Conservation (phyloP, 2,888 invertebrate genomes). For the Agrochola lota region DNA sequence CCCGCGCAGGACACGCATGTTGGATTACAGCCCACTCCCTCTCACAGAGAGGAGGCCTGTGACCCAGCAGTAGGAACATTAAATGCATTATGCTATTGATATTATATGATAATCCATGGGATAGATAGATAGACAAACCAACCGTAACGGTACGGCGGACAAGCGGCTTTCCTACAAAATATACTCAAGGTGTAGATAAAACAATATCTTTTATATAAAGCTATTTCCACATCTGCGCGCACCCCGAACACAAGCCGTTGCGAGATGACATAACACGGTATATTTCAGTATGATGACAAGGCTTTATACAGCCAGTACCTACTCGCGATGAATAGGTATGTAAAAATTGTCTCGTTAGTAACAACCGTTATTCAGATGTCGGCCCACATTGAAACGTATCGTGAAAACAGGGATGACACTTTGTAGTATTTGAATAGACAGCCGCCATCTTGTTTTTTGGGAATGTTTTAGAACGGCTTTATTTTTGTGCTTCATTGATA, state of each 20-base stretch:
- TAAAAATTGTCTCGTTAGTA: conserved; percentile 75
- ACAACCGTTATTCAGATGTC: conserved; percentile 70
- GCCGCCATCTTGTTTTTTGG: conserved; percentile 19
- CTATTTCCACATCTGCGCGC: conserved; percentile 5
- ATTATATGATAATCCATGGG: neutral
- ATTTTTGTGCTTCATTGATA: neutral
- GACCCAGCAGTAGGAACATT: too few relatives aligned
- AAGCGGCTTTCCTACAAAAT: neutral
- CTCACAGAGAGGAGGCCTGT: too few relatives aligned
- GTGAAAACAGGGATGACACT: conserved; percentile 29
- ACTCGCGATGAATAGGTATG: conserved; percentile 29
- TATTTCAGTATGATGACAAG: conserved; percentile 14
- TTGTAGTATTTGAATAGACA: conserved; percentile 17
- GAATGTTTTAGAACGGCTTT: neutral
- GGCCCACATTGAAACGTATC: conserved; percentile 64
- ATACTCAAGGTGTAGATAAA: neutral
- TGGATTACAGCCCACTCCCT: too few relatives aligned
- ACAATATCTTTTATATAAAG: conserved; percentile 10
- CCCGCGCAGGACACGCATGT: too few relatives aligned
- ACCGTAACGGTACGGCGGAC: neutral
- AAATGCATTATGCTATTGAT: too few relatives aligned
- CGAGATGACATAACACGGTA: conserved; percentile 15
- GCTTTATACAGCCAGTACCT: conserved; percentile 11
- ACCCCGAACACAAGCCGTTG: conserved; percentile 3
- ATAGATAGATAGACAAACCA: neutral